A percentile compares a stretch with the other conserved stretches of the same genome.
These are phyloP conservation scores for Thryonomys swinderianus DNA, from an alignment of 2,113 vertebrate genomes.

Conservation along the genomic window DNA sequence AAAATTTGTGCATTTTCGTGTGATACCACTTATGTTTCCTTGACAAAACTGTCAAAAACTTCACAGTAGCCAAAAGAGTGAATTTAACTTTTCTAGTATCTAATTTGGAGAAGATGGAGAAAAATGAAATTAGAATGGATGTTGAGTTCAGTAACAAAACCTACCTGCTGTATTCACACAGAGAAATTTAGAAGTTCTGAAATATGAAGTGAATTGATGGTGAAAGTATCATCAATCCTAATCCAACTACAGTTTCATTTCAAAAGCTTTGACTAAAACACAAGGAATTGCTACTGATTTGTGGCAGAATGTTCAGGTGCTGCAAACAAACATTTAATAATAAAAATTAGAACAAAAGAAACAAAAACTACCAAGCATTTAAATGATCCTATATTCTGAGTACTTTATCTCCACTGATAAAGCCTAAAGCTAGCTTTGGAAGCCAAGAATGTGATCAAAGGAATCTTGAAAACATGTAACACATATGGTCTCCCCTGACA, in stretches of 20 bases:
- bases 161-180: not conserved
- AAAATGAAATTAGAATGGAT: not conserved
- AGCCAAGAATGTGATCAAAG: not conserved
- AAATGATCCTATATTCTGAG: not conserved
- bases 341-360: not conserved
- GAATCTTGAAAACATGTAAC: not conserved
- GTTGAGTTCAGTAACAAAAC: not conserved
- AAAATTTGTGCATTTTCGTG: fast-evolving
- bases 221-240: not conserved
- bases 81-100: not conserved
- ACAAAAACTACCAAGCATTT: not conserved
- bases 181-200: not conserved
- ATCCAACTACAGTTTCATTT: not conserved
- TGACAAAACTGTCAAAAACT: not conserved
- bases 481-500: not conserved
- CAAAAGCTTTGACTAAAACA: not conserved
- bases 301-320: not conserved
- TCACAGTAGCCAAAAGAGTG: not conserved
- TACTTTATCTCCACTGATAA: not conserved
- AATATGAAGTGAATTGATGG: not conserved
- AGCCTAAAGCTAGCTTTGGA: not conserved
- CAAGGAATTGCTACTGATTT: not conserved
- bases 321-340: not conserved
- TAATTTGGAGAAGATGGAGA: not conserved
- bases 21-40: not conserved